phyloP scores from a whole-genome alignment of 2,888 invertebrate genomes.

The Cosmopolites sordidus region DNA sequence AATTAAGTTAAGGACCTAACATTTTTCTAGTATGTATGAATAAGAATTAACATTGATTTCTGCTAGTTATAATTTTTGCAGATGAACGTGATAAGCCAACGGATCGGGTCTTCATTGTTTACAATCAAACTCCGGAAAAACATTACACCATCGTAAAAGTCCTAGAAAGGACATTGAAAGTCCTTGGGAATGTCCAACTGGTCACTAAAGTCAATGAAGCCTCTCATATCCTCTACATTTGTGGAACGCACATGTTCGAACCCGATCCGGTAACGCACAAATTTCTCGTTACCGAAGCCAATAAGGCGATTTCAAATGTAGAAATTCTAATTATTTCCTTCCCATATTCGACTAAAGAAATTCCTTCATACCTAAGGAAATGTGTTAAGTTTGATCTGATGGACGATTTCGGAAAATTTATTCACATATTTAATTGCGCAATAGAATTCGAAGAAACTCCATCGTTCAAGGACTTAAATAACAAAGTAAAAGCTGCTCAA shows the following conservation, averaged over 20 bases:
- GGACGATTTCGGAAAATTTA: constrained; percentile 31
- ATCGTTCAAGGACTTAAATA: constrained; percentile 26
- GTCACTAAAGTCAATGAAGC: constrained; percentile 31
- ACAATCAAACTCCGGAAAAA: constrained; percentile 32
- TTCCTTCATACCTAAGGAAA: constrained; percentile 28
- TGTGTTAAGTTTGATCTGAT: constrained; percentile 30
- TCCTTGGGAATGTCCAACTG: constrained; percentile 27
- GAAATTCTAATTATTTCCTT: constrained; percentile 29
- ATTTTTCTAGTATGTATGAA: too few relatives aligned
- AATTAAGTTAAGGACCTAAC: too few relatives aligned
- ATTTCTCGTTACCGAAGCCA: constrained; percentile 29
- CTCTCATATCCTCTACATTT: constrained; percentile 32
- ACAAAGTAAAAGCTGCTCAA: constrained; percentile 28
- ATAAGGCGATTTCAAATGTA: constrained; percentile 23
- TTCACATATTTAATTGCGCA: constrained; percentile 28
- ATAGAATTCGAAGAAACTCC: constrained; percentile 21
- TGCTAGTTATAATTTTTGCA: too few relatives aligned
- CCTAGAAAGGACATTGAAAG: constrained; percentile 30
- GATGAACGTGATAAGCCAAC: constrained; percentile 15
- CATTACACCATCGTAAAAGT: constrained; percentile 32
- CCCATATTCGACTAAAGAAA: constrained; percentile 30
- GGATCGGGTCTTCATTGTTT: constrained; percentile 30
- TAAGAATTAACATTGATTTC: too few relatives aligned
- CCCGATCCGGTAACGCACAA: constrained; percentile 29
- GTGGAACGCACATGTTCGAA: constrained; percentile 26